A percentile compares a stretch with the other conserved stretches of the same genome.
These are phyloP conservation scores for Cetonia aurata DNA, from an alignment of 2,888 invertebrate genomes.

Conservation along the genomic window DNA sequence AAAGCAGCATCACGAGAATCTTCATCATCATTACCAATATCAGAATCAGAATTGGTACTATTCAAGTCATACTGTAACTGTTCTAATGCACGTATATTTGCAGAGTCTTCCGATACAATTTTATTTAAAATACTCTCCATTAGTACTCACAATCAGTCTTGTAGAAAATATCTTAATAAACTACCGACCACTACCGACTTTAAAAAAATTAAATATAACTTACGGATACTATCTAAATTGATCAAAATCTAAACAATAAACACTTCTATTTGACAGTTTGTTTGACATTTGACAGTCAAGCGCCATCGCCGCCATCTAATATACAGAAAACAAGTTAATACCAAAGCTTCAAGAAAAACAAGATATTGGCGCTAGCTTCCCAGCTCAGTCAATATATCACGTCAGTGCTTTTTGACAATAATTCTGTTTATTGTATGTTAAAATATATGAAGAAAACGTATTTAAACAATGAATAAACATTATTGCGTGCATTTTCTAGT, in stretches of 20 bases:
- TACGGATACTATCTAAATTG: too few species aligned
- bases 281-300: too few species aligned
- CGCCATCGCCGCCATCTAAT: slow-evolving; percentile 4
- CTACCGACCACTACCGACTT: too few species aligned
- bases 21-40: slow-evolving; percentile 60
- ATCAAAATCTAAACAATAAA: too few species aligned
- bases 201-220: too few species aligned
- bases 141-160: too few species aligned
- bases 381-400: slow-evolving; percentile 63
- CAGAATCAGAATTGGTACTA: slow-evolving; percentile 61
- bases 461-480: slow-evolving; percentile 34
- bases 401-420: slow-evolving; percentile 62
- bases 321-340: not conserved
- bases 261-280: too few species aligned
- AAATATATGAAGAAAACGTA: slow-evolving; percentile 48
- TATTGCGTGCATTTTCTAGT: slow-evolving; percentile 23
- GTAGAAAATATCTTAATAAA: too few species aligned
- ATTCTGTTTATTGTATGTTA: slow-evolving; percentile 61
- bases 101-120: slow-evolving; percentile 44
- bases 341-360: not conserved
- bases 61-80: slow-evolving; percentile 60
- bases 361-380: slow-evolving; percentile 56
- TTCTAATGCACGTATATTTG: slow-evolving; percentile 54
- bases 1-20: slow-evolving; percentile 57
- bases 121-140: slow-evolving; percentile 50